phyloP scores from a whole-genome alignment of 2,113 vertebrate genomes.

The Perognathus longimembris region DNA sequence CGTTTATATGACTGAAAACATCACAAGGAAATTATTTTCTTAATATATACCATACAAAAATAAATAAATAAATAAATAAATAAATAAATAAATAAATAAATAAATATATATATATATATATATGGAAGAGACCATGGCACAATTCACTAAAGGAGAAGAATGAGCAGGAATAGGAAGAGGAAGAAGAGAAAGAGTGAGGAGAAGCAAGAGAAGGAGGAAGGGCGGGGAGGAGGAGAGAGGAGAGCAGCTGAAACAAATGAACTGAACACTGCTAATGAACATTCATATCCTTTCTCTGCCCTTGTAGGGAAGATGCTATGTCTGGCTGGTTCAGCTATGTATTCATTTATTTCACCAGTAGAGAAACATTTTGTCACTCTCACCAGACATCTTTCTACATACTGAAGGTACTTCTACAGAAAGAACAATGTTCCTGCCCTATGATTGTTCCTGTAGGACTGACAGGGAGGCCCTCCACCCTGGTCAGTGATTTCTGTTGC shows the following conservation, averaged over 20 bases:
- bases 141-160: no score
- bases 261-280: not conserved
- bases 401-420: not conserved
- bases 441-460: not conserved
- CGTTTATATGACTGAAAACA: no score
- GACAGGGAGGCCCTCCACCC: not conserved
- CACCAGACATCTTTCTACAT: not conserved
- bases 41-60: no score
- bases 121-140: no score
- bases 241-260: not conserved
- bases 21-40: no score
- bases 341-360: constrained; percentile 25
- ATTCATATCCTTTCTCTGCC: not conserved
- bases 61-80: no score
- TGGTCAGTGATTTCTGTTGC: not conserved
- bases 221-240: no score
- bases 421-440: not conserved
- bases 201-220: no score
- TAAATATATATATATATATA: no score
- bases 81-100: no score
- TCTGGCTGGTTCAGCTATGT: not conserved
- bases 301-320: not conserved
- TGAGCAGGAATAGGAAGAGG: no score
- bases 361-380: not conserved
- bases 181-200: no score